These are phyloP conservation scores for Stramonita haemastoma DNA, from an alignment of 2,888 invertebrate species.

Conservation along the genomic window DNA sequence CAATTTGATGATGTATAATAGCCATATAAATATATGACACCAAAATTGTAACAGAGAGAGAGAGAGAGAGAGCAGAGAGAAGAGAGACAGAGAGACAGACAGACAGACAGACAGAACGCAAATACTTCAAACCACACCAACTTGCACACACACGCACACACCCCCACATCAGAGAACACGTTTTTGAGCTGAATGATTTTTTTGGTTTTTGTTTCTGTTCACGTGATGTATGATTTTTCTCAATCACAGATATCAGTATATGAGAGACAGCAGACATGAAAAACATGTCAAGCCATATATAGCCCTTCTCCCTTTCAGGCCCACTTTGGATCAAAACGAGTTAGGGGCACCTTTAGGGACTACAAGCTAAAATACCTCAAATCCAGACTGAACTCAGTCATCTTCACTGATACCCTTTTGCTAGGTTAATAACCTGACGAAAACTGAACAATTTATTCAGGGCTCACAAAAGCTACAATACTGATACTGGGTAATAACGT, in stretches of 20 bases:
- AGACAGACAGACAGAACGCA: neutral
- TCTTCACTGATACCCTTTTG: no score
- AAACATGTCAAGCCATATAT: neutral
- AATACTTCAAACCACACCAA: neutral
- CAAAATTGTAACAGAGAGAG: neutral
- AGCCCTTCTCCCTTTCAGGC: neutral
- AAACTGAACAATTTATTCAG: no score
- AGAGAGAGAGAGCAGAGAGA: slow-evolving; percentile 1
- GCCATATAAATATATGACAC: no score
- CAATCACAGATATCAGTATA: slow-evolving; percentile 21
- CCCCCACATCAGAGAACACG: neutral
- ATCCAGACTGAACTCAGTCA: no score
- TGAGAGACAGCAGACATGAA: neutral
- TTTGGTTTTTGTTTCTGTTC: neutral
- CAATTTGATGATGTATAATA: no score
- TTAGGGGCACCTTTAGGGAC: no score
- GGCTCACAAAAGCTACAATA: no score
- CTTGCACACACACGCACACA: neutral
- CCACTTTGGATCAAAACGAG: neutral
- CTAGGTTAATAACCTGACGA: no score
- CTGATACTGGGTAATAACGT: no score
- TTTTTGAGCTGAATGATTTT: neutral
- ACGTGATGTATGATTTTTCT: neutral
- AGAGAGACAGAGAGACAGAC: neutral
- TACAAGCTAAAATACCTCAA: no score